phyloP scores from a whole-genome alignment of 2,113 vertebrate genomes.

The Plecotus auritus region DNA sequence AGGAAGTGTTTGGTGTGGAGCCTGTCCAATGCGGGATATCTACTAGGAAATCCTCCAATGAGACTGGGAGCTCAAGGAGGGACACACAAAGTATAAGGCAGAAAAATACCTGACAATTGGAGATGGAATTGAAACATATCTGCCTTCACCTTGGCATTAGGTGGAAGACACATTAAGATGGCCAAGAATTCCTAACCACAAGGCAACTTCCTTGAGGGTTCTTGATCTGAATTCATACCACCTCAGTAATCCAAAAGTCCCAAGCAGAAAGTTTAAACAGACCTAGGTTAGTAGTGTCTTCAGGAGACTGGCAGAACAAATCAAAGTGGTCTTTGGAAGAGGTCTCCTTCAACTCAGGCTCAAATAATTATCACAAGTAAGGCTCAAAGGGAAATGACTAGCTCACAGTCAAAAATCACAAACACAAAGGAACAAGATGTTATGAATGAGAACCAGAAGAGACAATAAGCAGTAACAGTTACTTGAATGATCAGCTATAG shows the following conservation, averaged over 20 bases:
- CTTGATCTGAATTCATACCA: neutral
- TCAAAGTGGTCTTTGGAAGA: neutral
- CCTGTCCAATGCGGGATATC: neutral
- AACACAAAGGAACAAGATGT: neutral
- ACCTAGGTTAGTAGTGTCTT: neutral
- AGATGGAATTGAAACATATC: neutral
- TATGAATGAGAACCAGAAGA: neutral
- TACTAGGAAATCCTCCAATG: neutral
- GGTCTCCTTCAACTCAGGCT: neutral
- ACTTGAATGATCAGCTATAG: neutral
- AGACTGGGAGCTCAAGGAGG: neutral
- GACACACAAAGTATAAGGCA: neutral
- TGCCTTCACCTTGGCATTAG: neutral
- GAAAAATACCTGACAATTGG: neutral
- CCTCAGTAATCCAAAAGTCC: neutral
- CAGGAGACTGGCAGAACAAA: neutral
- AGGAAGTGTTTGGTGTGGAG: no score
- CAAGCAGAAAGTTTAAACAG: neutral
- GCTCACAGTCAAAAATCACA: neutral
- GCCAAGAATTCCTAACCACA: neutral
- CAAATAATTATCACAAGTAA: neutral
- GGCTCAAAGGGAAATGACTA: neutral
- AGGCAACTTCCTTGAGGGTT: neutral
- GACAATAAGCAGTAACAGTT: neutral
- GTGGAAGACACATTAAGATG: neutral